Evolutionary conservation across 2,113 vertebrate genomes (phyloP).

Genomic region (Nettapus auritus): DNA sequence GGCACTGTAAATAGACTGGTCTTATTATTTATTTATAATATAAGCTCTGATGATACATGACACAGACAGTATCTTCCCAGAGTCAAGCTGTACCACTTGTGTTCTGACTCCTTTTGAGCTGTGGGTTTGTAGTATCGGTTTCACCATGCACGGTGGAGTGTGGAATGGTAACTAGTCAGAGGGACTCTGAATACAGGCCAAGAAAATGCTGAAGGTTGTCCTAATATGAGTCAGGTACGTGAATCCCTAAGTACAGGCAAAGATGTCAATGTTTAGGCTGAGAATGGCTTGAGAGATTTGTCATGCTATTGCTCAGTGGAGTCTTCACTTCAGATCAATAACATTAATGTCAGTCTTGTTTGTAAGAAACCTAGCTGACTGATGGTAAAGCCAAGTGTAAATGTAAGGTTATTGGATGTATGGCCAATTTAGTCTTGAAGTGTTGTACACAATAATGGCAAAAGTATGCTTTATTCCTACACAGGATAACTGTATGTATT

Average conservation of each 20-base stretch:
- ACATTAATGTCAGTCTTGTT: neutral
- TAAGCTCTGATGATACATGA: neutral
- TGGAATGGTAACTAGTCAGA: neutral
- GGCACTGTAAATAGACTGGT: neutral
- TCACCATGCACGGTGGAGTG: neutral
- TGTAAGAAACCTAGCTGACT: neutral
- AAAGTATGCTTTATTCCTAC: neutral
- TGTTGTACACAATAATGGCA: neutral
- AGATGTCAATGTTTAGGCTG: neutral
- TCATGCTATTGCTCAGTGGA: neutral
- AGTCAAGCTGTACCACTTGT: neutral
- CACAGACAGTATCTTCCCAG: neutral
- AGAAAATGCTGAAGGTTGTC: neutral
- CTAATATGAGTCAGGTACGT: neutral
- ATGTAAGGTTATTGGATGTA: neutral
- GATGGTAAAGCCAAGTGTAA: neutral
- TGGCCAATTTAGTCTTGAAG: neutral
- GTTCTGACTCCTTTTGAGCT: neutral
- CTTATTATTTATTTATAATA: slow-evolving; percentile 25
- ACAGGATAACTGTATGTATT: neutral
- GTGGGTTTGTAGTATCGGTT: neutral
- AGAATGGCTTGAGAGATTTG: neutral
- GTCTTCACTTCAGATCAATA: neutral
- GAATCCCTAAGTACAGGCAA: neutral
- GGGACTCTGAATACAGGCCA: neutral